These are phyloP conservation scores for Trilocha varians DNA, from an alignment of 2,888 invertebrate species.

Conservation along the genomic window DNA sequence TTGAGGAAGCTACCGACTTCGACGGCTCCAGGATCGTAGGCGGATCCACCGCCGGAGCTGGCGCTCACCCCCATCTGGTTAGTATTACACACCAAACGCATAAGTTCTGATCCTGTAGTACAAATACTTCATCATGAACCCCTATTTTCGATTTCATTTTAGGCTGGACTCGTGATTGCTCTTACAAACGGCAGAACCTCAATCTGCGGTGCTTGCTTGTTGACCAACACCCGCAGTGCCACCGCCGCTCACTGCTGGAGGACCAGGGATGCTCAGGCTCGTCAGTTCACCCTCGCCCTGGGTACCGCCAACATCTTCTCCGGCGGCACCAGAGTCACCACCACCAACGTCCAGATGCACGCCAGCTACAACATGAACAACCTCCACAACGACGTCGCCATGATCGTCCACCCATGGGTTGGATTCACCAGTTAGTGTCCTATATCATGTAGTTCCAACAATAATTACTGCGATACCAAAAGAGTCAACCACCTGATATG, in stretches of 20 bases:
- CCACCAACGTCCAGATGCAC: constrained; percentile 22
- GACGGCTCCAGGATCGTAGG: constrained; percentile 22
- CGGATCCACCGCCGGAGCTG: constrained; percentile 16
- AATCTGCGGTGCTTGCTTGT: constrained; percentile 20
- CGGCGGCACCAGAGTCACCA: constrained; percentile 24
- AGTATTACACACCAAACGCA: constrained; percentile 1
- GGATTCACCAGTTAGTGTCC: constrained; percentile 19
- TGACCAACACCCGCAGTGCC: constrained; percentile 18
- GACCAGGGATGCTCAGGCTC: constrained; percentile 20
- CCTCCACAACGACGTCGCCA: constrained; percentile 26
- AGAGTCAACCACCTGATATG: neutral
- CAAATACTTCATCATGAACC: too few relatives aligned
- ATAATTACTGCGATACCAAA: neutral
- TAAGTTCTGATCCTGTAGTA: too few relatives aligned
- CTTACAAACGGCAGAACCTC: constrained; percentile 16
- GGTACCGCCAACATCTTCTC: constrained; percentile 22
- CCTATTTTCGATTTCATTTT: neutral
- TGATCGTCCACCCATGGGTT: constrained; percentile 19
- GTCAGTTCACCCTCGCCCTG: constrained; percentile 22
- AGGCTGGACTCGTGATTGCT: constrained; percentile 13
- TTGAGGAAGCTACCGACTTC: constrained; percentile 18
- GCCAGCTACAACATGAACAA: constrained; percentile 15
- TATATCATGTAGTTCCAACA: neutral
- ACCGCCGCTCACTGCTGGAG: constrained; percentile 27
- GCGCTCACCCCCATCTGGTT: constrained; percentile 22